Percentiles rank a stretch among this genome's conserved stretches.
Conservation (phyloP, 2,888 invertebrate species). For the Endotricha flammealis region DNA sequence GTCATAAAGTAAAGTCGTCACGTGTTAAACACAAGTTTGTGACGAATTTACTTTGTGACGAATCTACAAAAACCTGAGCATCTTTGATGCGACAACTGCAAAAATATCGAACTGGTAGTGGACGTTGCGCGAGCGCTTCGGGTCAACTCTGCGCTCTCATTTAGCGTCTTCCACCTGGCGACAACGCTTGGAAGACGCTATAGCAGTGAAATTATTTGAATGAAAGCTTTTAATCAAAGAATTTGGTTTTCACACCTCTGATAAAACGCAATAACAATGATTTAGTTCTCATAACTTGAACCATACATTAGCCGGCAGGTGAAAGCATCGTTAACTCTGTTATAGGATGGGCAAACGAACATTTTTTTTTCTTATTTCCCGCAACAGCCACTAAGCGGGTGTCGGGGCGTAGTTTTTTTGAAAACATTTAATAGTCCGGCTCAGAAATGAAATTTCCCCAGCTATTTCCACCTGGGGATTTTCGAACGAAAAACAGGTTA, state of each 20-base stretch:
- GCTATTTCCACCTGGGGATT: neutral
- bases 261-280: neutral
- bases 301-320: slow-evolving; percentile 28
- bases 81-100: too few species aligned
- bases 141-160: too few species aligned
- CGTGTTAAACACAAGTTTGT: too few species aligned
- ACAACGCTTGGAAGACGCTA: too few species aligned
- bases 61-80: too few species aligned
- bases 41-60: too few species aligned
- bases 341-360: slow-evolving; percentile 45
- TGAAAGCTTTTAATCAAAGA: too few species aligned
- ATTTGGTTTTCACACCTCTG: slow-evolving; percentile 1
- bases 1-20: too few species aligned
- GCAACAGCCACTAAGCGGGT: slow-evolving; percentile 37
- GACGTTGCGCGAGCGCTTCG: too few species aligned
- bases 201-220: too few species aligned
- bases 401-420: slow-evolving; percentile 27
- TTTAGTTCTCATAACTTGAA: slow-evolving; percentile 14
- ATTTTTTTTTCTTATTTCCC: slow-evolving; percentile 42
- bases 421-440: slow-evolving; percentile 37
- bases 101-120: too few species aligned
- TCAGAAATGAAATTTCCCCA: slow-evolving; percentile 14
- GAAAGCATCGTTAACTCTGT: slow-evolving; percentile 51
- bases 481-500: neutral
- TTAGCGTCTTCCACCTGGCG: too few species aligned